Conservation (phyloP, 2,113 vertebrate species). For the Terrapene triunguis region DNA sequence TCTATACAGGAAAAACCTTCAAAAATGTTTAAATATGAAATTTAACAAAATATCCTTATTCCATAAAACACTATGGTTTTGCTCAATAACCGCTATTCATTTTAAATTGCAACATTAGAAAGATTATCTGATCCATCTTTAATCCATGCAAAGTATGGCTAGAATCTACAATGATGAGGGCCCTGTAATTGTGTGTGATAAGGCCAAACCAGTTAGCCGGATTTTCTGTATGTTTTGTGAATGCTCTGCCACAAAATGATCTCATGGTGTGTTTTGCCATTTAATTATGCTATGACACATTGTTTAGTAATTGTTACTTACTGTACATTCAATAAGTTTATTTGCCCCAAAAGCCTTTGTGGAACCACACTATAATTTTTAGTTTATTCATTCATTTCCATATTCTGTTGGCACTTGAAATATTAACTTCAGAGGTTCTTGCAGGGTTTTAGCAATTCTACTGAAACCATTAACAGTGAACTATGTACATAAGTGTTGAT, state of each 20-base stretch:
- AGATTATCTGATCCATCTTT: background rate
- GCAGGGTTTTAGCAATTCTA: background rate
- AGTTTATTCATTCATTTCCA: background rate
- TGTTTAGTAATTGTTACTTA: background rate
- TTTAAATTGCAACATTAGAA: conserved; percentile 21
- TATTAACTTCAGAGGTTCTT: background rate
- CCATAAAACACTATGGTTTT: conserved; percentile 15
- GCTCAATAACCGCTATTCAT: conserved; percentile 37
- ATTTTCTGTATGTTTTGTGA: background rate
- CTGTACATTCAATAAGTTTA: background rate
- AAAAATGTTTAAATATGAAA: conserved; percentile 9
- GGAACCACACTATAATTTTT: background rate
- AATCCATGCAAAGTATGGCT: background rate
- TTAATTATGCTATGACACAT: background rate
- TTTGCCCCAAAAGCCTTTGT: background rate
- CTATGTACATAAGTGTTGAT: background rate
- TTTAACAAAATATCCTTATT: background rate
- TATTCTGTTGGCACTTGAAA: background rate
- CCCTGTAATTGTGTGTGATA: background rate
- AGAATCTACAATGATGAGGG: background rate
- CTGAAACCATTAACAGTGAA: background rate
- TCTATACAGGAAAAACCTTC: conserved; percentile 18
- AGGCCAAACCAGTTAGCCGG: background rate
- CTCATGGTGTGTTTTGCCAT: background rate
- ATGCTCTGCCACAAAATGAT: background rate